Evolutionary conservation across 2,888 invertebrate genomes (phyloP).

Genomic region (Drosophila conformis): DNA sequence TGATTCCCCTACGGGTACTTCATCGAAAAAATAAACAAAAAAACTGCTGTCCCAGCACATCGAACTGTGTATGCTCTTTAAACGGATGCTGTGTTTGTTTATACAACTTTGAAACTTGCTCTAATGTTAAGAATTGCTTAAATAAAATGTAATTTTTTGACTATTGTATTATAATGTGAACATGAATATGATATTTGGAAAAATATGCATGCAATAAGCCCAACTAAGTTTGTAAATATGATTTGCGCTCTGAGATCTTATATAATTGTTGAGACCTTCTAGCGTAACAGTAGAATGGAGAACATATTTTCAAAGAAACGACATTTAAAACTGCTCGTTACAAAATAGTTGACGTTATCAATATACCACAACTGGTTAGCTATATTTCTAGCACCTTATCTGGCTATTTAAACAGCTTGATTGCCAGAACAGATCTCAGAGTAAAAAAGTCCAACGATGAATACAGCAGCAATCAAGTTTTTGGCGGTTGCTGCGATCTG

Average conservation of each 20-base stretch:
- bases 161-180: background rate
- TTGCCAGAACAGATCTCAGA: conserved; percentile 22
- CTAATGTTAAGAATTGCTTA: background rate
- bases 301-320: background rate
- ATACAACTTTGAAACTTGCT: background rate
- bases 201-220: background rate
- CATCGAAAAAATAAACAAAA: conserved; percentile 23
- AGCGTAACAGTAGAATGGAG: background rate
- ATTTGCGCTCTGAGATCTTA: background rate
- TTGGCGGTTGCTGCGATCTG: conserved; percentile 47
- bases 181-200: background rate
- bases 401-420: conserved; percentile 42
- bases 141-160: background rate
- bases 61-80: conserved; percentile 19
- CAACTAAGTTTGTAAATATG: background rate
- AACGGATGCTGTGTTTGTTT: background rate
- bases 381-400: conserved; percentile 16
- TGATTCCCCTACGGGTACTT: conserved; percentile 57
- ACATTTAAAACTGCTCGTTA: background rate
- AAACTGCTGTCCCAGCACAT: background rate
- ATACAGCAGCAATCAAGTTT: conserved; percentile 39
- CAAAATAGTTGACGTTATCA: background rate
- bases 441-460: conserved; percentile 34
- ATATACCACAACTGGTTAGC: background rate
- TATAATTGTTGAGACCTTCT: background rate